phyloP scores from a whole-genome alignment of 1,140 invertebrate species.

The Scaptomyza graminum region DNA sequence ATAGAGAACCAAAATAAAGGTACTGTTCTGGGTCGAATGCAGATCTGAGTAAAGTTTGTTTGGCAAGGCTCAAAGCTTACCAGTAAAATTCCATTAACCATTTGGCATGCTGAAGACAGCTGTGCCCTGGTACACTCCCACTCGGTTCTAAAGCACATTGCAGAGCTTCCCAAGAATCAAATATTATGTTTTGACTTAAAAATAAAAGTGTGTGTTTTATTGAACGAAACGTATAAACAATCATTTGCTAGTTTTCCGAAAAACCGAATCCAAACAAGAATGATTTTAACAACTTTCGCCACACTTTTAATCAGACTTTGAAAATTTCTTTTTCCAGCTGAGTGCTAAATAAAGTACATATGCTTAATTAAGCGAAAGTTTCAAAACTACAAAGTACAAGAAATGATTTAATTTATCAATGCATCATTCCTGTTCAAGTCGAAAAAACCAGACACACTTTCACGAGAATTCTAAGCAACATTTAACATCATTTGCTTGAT shows the following conservation, averaged over 20 bases:
- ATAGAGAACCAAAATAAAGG: constrained; percentile 12
- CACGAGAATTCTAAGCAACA: constrained; percentile 57
- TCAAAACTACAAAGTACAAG: neutral
- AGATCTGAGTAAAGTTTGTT: too few species aligned
- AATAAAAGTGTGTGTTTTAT: neutral
- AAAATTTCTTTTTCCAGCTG: neutral
- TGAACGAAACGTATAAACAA: neutral
- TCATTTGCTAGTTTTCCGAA: neutral
- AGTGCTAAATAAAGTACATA: too few species aligned
- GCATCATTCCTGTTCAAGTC: neutral
- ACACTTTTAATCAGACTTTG: neutral
- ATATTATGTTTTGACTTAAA: neutral
- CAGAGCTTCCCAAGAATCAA: neutral
- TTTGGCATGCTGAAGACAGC: constrained; percentile 16
- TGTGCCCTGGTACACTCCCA: constrained; percentile 28
- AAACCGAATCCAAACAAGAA: too few species aligned
- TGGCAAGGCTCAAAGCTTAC: constrained; percentile 6
- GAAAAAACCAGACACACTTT: constrained; percentile 40
- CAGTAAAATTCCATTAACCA: constrained; percentile 26
- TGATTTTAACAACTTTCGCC: neutral
- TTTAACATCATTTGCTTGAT: constrained; percentile 29
- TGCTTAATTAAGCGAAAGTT: neutral
- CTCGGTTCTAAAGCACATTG: constrained; percentile 19
- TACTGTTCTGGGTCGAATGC: constrained; percentile 19
- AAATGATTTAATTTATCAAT: constrained; percentile 11